Evolutionary conservation across 2,797 vertebrate genomes (phyloP).

Genomic region (Luscinia luscinia): DNA sequence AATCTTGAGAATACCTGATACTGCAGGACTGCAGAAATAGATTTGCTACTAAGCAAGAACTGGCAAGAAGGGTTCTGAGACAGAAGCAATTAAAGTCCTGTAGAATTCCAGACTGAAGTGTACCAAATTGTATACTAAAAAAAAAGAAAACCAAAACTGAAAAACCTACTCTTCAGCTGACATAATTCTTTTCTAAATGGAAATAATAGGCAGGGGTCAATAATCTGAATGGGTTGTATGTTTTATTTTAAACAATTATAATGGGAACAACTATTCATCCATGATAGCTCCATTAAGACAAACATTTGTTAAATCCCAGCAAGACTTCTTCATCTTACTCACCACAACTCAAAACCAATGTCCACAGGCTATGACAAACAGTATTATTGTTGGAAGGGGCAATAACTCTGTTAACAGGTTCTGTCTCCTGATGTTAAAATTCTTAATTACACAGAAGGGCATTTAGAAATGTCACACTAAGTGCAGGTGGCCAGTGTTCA

Average conservation of each 20-base stretch:
- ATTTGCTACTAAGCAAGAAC: neutral
- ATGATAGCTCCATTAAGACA: neutral
- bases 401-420: neutral
- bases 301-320: neutral
- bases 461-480: neutral
- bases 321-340: neutral
- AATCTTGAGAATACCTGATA: neutral
- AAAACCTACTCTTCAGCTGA: accelerated
- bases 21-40: neutral
- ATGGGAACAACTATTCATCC: neutral
- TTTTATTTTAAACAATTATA: neutral
- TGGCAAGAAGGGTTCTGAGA: neutral
- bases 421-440: neutral
- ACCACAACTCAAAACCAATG: neutral
- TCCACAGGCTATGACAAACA: neutral
- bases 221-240: neutral
- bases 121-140: neutral
- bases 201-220: neutral
- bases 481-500: neutral
- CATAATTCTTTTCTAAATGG: neutral
- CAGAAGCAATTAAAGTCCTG: neutral
- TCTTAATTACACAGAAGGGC: neutral
- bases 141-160: neutral
- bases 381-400: neutral
- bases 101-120: neutral